Conservation (phyloP, 1,140 invertebrate genomes). For the Cecropterus lyciades region DNA sequence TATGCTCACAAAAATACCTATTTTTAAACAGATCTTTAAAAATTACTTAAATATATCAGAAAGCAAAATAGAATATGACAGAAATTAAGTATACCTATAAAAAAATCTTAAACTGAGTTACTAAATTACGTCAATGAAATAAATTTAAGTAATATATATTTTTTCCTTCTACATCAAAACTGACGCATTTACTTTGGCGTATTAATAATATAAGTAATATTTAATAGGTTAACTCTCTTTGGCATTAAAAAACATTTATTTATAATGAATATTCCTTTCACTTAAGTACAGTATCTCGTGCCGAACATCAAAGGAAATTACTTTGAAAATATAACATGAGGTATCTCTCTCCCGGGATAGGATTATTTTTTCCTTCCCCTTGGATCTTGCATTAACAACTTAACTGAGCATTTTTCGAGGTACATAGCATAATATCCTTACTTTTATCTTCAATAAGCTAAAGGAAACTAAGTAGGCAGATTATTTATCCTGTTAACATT, state of each 20-base stretch:
- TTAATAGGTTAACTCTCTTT: background rate
- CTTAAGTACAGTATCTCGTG: conserved; percentile 10
- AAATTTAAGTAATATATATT: too few relatives aligned
- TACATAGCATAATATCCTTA: background rate
- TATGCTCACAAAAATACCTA: too few relatives aligned
- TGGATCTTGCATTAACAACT: conserved; percentile 16
- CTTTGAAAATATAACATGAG: conserved; percentile 16
- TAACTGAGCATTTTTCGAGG: background rate
- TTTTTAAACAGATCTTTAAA: too few relatives aligned
- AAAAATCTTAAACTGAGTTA: too few relatives aligned
- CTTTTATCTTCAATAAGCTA: conserved; percentile 3
- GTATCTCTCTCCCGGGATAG: conserved; percentile 3
- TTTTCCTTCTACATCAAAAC: too few relatives aligned
- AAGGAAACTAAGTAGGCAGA: background rate
- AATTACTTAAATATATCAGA: too few relatives aligned
- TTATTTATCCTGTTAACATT: background rate
- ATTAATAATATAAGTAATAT: background rate
- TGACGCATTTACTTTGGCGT: too few relatives aligned
- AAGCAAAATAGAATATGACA: too few relatives aligned
- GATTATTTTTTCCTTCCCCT: conserved; percentile 20
- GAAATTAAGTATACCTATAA: too few relatives aligned
- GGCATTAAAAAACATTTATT: background rate
- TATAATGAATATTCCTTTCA: conserved; percentile 2
- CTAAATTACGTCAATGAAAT: too few relatives aligned
- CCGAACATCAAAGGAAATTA: conserved; percentile 23